Evolutionary conservation across 2,888 invertebrate species (phyloP), one percentile per base, ranked within the genome.

Genomic region (Lottia scabra): DNA sequence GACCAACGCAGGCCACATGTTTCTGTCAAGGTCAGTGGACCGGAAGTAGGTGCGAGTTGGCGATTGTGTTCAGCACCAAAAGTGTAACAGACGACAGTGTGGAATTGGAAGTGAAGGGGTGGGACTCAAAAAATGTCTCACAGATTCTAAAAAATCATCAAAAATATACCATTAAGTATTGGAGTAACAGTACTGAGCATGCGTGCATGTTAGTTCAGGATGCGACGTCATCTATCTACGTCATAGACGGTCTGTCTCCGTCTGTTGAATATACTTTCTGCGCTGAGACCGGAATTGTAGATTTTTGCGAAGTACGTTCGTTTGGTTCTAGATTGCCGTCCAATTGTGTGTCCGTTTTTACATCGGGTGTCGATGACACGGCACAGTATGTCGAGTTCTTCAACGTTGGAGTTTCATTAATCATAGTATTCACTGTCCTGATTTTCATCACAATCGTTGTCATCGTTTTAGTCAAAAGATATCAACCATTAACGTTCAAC

Each of bases 11-110:
- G 19, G 73, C 74, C 27, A 65, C 66, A 19, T 78, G 78, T 27
- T 38, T 69, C 43, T 78, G 78, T 45, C 70, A 65, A 15, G 78
- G 78, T n/a, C 46, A 66, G 43, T 78, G 75, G 75, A 71, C 75
- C 26, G 78, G 78, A 4, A 63, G 30, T 1, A 63, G 71, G 15
- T 78, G 78, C 63, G 71, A 76, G 30, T 67, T 64, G 12, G 56
- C 46, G 38, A 68, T 78, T n/a, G 64, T 63, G 19, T 26, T 76
- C 23, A 44, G 56, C 4, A 44, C 70, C 0, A 48, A 43, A 8
- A n/a, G 19, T 44, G 65, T 74, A 10, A 74, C 70, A 12, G 70
- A 71, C 27, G 44, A 63, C 10, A 68, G 63, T 48, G 75, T 63
- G 38, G 48, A 67, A 10, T 45, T 77, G 19, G 62, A 74, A 15